These are phyloP conservation scores for Morelia viridis DNA, from an alignment of 2,797 vertebrate genomes.

Conservation along the genomic window DNA sequence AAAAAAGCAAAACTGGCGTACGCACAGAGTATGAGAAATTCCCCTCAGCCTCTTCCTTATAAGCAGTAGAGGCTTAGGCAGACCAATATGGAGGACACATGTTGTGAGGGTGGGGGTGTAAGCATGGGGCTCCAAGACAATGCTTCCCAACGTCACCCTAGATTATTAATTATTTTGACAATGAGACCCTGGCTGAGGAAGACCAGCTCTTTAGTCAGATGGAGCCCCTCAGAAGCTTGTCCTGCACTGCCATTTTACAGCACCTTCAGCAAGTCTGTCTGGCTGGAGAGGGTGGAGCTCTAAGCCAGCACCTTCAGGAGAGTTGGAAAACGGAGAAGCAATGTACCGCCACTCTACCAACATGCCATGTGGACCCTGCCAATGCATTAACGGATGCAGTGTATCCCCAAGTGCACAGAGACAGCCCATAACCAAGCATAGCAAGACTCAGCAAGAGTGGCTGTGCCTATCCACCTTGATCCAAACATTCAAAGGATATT, in stretches of 20 bases:
- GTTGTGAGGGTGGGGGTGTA: neutral
- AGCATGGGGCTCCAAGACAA: neutral
- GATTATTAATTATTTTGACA: neutral
- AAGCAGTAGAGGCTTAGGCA: neutral
- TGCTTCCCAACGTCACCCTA: neutral
- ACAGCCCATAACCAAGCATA: neutral
- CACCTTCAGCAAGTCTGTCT: neutral
- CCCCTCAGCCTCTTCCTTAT: neutral
- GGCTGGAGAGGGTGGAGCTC: neutral
- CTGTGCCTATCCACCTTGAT: neutral
- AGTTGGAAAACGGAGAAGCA: neutral
- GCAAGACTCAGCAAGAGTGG: neutral
- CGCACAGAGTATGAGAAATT: neutral
- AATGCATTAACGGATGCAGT: neutral
- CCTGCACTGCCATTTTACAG: neutral
- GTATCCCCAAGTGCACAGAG: neutral
- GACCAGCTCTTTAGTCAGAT: neutral
- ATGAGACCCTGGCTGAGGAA: neutral
- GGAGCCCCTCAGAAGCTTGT: neutral
- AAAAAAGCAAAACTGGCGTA: neutral
- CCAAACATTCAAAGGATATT: neutral
- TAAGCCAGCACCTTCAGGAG: neutral
- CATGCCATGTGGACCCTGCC: neutral
- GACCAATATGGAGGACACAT: neutral
- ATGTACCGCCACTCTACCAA: neutral